A percentile compares a stretch with the other conserved stretches of the same genome.
Conservation (phyloP, 2,113 vertebrate genomes). For the Aegithalos caudatus region DNA sequence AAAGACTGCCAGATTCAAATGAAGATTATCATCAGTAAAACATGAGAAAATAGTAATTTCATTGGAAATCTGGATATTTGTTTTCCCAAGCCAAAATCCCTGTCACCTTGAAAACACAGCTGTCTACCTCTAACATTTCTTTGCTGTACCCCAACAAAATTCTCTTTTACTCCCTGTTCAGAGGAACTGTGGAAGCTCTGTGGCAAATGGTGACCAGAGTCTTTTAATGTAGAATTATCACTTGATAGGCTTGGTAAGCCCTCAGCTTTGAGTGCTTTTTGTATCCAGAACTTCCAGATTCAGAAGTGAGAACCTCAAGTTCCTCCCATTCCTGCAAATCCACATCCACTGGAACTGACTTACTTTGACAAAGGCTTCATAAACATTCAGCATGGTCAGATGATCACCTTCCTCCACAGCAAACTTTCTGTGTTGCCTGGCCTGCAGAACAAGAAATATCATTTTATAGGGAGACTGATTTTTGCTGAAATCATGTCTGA, state of each 20-base stretch:
- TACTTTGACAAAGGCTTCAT: slow-evolving; percentile 97
- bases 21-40: background rate
- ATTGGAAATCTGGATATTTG: background rate
- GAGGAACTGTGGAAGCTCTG: background rate
- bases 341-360: background rate
- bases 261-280: background rate
- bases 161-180: background rate
- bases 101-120: background rate
- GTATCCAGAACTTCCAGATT: background rate
- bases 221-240: background rate
- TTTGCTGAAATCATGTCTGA: background rate
- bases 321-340: background rate
- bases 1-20: background rate
- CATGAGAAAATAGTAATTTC: background rate
- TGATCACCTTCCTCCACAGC: slow-evolving; percentile 97
- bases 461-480: background rate
- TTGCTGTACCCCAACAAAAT: background rate
- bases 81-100: background rate
- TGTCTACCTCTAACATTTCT: background rate
- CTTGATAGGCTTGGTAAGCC: background rate
- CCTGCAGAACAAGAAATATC: slow-evolving; percentile 67
- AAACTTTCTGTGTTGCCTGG: slow-evolving; percentile 91
- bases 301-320: background rate
- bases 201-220: background rate
- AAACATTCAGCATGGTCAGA: slow-evolving; percentile 97